phyloP scores from a whole-genome alignment of 2,113 vertebrate genomes.

The Equus przewalskii region DNA sequence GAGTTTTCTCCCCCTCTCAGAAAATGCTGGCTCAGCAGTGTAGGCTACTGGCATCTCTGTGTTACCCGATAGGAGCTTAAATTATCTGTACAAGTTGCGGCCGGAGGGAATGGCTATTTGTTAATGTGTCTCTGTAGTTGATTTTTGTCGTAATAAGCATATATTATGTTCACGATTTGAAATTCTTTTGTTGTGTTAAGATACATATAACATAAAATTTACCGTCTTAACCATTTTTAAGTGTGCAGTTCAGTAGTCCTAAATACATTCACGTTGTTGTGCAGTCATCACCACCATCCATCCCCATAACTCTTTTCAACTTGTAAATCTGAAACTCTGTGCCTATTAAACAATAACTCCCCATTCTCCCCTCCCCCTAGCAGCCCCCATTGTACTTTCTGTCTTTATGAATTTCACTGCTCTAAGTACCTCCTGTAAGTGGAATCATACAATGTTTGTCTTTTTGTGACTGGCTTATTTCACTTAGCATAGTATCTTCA shows the following conservation, averaged over 20 bases:
- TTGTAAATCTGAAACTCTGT: background rate
- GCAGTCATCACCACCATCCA: too few relatives aligned
- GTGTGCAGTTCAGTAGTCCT: background rate
- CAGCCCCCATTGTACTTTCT: background rate
- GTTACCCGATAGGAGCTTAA: background rate
- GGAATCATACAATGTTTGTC: background rate
- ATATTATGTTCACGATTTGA: background rate
- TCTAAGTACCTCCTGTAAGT: background rate
- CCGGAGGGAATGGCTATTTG: background rate
- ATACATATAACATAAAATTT: background rate
- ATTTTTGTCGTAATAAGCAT: conserved; percentile 1
- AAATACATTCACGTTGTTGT: background rate
- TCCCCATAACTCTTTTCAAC: background rate
- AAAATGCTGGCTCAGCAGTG: background rate
- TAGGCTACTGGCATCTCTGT: background rate
- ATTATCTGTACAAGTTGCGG: background rate
- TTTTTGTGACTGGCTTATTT: background rate
- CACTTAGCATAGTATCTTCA: background rate
- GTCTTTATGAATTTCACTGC: background rate
- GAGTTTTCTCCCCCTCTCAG: background rate
- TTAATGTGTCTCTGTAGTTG: background rate
- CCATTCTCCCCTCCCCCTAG: background rate
- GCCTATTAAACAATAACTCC: background rate
- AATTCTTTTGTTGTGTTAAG: background rate
- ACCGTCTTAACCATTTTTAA: background rate